Base-by-base conservation (phyloP, 2,888 invertebrate genomes). In the Eupithecia exiguata region DNA sequence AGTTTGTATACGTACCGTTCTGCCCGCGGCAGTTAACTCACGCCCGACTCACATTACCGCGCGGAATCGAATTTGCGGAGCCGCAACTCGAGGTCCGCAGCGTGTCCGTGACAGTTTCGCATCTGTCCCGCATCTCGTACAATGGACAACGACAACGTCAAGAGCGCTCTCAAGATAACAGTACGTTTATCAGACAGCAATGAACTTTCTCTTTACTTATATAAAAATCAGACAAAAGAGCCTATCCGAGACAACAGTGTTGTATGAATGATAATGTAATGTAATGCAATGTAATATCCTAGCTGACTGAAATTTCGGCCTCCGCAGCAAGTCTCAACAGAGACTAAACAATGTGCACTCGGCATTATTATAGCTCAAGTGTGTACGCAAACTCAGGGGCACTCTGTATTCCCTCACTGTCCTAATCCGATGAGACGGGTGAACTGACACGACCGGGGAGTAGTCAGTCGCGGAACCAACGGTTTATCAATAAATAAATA, bases 111-210 rank as follows among this genome's bases (percentile, higher is more conserved):
- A n/a, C n/a, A n/a, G n/a, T n/a, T n/a, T n/a, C n/a, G n/a, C n/a
- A n/a, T n/a, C n/a, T n/a, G n/a, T n/a, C n/a, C n/a, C n/a, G n/a
- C n/a, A n/a, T n/a, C n/a, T n/a, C n/a, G n/a, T n/a, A n/a, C n/a
- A n/a, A n/a, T n/a, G n/a, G n/a, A n/a, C n/a, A n/a, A n/a, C n/a
- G n/a, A n/a, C n/a, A n/a, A n/a, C n/a, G n/a, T n/a, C n/a, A n/a
- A n/a, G n/a, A n/a, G n/a, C n/a, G n/a, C n/a, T n/a, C n/a, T n/a
- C 70, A 65, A 73, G 74, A 74, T 74, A 76, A 65, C 71, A 65
- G 72, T 76, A 75, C 77, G 76, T 76, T 75, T 77, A 77, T 75
- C 73, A 75, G 75, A 75, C 74, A 77, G 70, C 53, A 74, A 35
- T 65, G 65, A 14, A 58, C 25, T 73, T 69, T 43, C 35, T 70